Evolutionary conservation across 1,140 invertebrate species (phyloP).

Genomic region (Rhyacophila brunnea): DNA sequence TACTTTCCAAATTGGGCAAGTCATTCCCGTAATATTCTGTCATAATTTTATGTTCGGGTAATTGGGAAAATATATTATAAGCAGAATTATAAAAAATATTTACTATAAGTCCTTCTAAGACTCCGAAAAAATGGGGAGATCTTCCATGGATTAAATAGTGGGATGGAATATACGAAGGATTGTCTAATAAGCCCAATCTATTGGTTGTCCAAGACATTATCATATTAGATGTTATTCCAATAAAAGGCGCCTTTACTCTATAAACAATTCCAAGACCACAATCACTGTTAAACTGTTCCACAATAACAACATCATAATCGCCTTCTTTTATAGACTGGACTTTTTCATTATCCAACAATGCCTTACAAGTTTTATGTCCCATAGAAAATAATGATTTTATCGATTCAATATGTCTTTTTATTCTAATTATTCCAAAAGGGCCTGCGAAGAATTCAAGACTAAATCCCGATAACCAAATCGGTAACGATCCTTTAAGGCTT

Average conservation of each 20-base stretch:
- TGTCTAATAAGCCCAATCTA: constrained; percentile 33
- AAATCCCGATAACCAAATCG: constrained; percentile 23
- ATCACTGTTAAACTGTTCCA: too few relatives aligned
- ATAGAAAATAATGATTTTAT: constrained; percentile 6
- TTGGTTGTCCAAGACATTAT: constrained; percentile 34
- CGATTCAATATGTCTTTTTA: not conserved
- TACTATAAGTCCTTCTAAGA: constrained; percentile 33
- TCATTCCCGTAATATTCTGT: constrained; percentile 45
- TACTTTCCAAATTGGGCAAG: constrained; percentile 42
- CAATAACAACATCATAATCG: constrained; percentile 39
- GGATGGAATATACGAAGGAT: constrained; percentile 36
- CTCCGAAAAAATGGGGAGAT: constrained; percentile 17
- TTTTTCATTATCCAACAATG: constrained; percentile 42
- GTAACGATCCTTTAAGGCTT: constrained; percentile 44
- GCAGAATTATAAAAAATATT: constrained; percentile 15
- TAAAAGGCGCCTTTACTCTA: constrained; percentile 32
- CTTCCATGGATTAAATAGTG: constrained; percentile 25
- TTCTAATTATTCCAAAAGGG: not conserved
- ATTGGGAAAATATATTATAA: constrained; percentile 8
- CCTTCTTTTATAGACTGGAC: constrained; percentile 49
- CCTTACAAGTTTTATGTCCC: constrained; percentile 39
- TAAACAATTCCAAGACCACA: too few relatives aligned
- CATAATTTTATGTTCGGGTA: constrained; percentile 13
- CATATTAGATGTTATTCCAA: constrained; percentile 33
- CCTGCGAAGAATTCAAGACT: constrained; percentile 28